Conservation (phyloP, 2,888 invertebrate genomes). For the Drosophila pseudotalamancana region DNA sequence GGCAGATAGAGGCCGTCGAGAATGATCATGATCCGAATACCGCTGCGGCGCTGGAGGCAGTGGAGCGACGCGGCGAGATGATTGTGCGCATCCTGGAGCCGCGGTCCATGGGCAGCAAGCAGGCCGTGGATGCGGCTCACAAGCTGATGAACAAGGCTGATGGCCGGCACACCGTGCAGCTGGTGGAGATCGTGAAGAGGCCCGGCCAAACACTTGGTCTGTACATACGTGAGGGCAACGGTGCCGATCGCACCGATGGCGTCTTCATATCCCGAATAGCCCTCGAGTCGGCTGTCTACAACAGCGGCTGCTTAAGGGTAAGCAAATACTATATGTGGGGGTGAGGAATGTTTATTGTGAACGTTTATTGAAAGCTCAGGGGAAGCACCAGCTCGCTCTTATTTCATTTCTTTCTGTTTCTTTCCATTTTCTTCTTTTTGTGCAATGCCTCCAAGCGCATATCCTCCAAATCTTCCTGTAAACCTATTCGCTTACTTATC, state of each 20-base stretch:
- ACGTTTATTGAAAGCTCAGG: too few species aligned
- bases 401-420: constrained; percentile 22
- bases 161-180: constrained; percentile 90
- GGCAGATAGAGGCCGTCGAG: constrained; percentile 98
- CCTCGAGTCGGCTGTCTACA: constrained; percentile 97
- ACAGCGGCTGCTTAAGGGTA: constrained; percentile 97
- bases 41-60: constrained; percentile 95
- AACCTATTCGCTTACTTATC: constrained; percentile 92
- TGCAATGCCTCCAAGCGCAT: constrained; percentile 92
- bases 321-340: constrained; percentile 27
- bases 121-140: constrained; percentile 94
- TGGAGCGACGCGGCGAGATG: constrained; percentile 97
- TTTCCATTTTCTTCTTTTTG: constrained; percentile 86
- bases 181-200: constrained; percentile 99
- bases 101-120: constrained; percentile 93
- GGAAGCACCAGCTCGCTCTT: too few species aligned
- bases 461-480: constrained; percentile 96
- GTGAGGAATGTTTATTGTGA: too few species aligned
- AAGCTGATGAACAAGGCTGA: constrained; percentile 88
- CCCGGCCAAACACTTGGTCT: constrained; percentile 99
- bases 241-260: constrained; percentile 96
- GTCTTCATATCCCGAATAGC: constrained; percentile 99
- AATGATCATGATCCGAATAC: constrained; percentile 97
- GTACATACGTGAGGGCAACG: constrained; percentile 99
- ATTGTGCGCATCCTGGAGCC: constrained; percentile 95